Percentiles rank a stretch among this genome's conserved stretches.
Conservation (phyloP, 2,888 invertebrate genomes). For the Ferrisia virgata region DNA sequence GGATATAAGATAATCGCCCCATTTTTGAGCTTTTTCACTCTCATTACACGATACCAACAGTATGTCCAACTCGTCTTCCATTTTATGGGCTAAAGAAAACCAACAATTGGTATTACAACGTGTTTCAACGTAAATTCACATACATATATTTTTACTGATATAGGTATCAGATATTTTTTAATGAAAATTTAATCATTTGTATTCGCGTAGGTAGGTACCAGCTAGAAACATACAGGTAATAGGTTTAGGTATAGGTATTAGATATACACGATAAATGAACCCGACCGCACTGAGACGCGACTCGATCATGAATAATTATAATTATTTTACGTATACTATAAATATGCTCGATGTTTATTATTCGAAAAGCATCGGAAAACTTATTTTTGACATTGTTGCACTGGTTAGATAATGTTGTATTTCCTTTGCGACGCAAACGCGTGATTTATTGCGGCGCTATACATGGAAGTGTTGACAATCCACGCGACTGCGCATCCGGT, state of each 20-base stretch:
- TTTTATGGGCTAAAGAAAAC: not conserved
- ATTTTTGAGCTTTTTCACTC: slow-evolving; percentile 72
- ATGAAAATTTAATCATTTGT: no score
- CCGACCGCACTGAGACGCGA: not conserved
- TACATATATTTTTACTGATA: not conserved
- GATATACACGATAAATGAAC: not conserved
- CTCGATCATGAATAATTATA: not conserved
- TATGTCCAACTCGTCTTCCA: slow-evolving; percentile 72
- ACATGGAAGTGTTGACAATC: slow-evolving; percentile 39
- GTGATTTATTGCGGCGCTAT: slow-evolving; percentile 26
- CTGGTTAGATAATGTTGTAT: slow-evolving; percentile 1
- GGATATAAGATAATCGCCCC: slow-evolving; percentile 77
- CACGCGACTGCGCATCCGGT: slow-evolving; percentile 39
- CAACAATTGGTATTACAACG: not conserved
- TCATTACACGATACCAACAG: slow-evolving; percentile 74
- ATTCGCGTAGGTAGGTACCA: no score
- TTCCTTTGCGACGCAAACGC: not conserved
- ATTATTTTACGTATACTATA: not conserved
- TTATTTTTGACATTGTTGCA: slow-evolving; percentile 24
- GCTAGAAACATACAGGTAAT: no score
- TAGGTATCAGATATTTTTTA: no score
- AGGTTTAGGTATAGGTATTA: no score
- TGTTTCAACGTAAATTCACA: not conserved
- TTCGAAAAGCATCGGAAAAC: slow-evolving; percentile 25
- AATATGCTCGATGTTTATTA: not conserved